phyloP scores from a whole-genome alignment of 1,140 invertebrate species.

The Trialeurodes vaporariorum region DNA sequence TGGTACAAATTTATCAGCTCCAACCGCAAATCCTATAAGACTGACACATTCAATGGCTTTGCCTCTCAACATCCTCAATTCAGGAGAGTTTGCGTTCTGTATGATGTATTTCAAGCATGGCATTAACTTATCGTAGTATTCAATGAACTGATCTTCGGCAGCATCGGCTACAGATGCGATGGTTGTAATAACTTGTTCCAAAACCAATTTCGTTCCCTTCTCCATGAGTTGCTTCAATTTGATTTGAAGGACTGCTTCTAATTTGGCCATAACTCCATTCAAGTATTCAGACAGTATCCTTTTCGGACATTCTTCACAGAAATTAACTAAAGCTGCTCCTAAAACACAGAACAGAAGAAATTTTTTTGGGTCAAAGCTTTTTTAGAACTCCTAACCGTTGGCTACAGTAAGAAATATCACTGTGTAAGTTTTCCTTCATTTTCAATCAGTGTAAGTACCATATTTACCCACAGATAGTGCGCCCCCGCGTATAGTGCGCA shows the following conservation, averaged over 20 bases:
- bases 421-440: too few relatives aligned
- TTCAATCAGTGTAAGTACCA: too few relatives aligned
- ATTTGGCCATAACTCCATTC: conserved; percentile 77
- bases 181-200: conserved; percentile 96
- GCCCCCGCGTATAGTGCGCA: too few relatives aligned
- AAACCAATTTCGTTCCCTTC: conserved; percentile 87
- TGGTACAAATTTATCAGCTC: conserved; percentile 82
- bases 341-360: conserved; percentile 14
- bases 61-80: conserved; percentile 75
- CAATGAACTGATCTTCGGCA: conserved; percentile 87
- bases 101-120: conserved; percentile 97
- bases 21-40: conserved; percentile 94
- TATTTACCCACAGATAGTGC: too few relatives aligned
- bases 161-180: conserved; percentile 99
- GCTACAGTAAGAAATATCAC: too few relatives aligned
- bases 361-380: too few relatives aligned
- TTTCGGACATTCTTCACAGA: conserved; percentile 97
- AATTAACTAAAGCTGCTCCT: conserved; percentile 91
- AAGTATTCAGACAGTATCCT: conserved; percentile 83
- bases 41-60: conserved; percentile 99
- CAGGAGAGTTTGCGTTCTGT: conserved; percentile 76
- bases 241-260: conserved; percentile 78
- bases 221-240: conserved; percentile 93
- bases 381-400: too few relatives aligned
- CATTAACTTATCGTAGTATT: conserved; percentile 67